Evolutionary conservation across 2,888 invertebrate species (phyloP).

Genomic region (Scaptomyza flava): DNA sequence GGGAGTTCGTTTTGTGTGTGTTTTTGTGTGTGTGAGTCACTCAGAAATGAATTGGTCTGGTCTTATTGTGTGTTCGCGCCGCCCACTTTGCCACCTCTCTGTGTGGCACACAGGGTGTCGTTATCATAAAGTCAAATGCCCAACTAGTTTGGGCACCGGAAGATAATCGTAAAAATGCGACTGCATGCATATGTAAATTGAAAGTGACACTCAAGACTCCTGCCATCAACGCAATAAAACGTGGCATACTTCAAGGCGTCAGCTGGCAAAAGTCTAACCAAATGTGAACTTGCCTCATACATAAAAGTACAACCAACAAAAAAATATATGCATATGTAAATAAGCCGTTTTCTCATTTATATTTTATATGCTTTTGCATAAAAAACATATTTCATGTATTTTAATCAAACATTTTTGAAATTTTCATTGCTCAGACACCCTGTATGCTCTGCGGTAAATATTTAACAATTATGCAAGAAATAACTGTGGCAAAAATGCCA

Average conservation of each 20-base stretch:
- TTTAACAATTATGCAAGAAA: conserved; percentile 55
- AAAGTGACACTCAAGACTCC: conserved; percentile 39
- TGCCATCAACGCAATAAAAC: conserved; percentile 1
- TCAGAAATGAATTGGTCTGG: conserved; percentile 65
- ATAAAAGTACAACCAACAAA: no score
- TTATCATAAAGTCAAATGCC: conserved; percentile 59
- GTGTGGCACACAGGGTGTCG: conserved; percentile 40
- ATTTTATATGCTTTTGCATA: conserved; percentile 5
- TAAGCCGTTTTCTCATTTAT: conserved; percentile 3
- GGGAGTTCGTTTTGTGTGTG: conserved; percentile 49
- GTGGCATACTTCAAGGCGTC: conserved; percentile 21
- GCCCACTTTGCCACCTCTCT: neutral
- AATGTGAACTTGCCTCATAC: conserved; percentile 7
- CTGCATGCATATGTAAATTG: conserved; percentile 48
- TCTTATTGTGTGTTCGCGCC: conserved; percentile 37
- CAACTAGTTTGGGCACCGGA: conserved; percentile 29
- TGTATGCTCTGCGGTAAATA: conserved; percentile 39
- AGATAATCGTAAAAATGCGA: conserved; percentile 42
- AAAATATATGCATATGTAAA: conserved; percentile 33
- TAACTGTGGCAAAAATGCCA: conserved; percentile 13
- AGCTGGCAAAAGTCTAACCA: conserved; percentile 49
- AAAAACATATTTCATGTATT: conserved; percentile 6
- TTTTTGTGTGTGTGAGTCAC: conserved; percentile 41
- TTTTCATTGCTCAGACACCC: conserved; percentile 28
- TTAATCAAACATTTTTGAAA: conserved; percentile 10